A percentile compares a stretch with the other conserved stretches of the same genome.
phyloP scores from a whole-genome alignment of 2,888 invertebrate species.

The Nymphalis urticae region DNA sequence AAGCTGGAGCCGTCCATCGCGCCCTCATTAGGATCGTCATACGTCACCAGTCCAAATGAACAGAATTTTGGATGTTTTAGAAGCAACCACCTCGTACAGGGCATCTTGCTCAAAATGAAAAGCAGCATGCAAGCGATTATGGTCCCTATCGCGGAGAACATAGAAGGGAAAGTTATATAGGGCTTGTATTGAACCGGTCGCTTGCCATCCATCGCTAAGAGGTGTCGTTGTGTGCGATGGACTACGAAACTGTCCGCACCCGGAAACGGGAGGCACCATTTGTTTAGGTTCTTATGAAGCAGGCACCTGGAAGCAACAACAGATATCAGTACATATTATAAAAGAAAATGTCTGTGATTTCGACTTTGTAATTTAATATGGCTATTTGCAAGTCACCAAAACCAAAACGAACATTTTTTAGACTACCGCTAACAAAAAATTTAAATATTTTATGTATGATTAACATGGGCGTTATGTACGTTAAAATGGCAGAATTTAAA shows the following conservation, averaged over 20 bases:
- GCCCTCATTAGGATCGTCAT: slow-evolving; percentile 84
- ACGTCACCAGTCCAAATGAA: slow-evolving; percentile 86
- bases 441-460: too few species aligned
- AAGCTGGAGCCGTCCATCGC: slow-evolving; percentile 84
- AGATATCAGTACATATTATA: neutral
- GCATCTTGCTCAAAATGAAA: slow-evolving; percentile 46
- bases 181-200: slow-evolving; percentile 90
- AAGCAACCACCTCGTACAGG: slow-evolving; percentile 51
- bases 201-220: slow-evolving; percentile 84
- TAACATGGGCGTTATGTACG: too few species aligned
- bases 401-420: too few species aligned
- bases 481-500: too few species aligned
- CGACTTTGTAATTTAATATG: too few species aligned
- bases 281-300: slow-evolving; percentile 73
- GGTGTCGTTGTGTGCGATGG: slow-evolving; percentile 88
- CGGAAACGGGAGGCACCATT: slow-evolving; percentile 89
- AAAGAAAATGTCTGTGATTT: too few species aligned
- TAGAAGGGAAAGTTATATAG: slow-evolving; percentile 82
- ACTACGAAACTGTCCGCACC: slow-evolving; percentile 92
- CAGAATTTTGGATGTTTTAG: slow-evolving; percentile 78
- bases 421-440: too few species aligned
- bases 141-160: slow-evolving; percentile 73
- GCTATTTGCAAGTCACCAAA: too few species aligned
- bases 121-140: slow-evolving; percentile 73
- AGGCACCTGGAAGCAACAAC: slow-evolving; percentile 46